phyloP scores from a whole-genome alignment of 2,888 invertebrate species.

The Cabera pusaria region DNA sequence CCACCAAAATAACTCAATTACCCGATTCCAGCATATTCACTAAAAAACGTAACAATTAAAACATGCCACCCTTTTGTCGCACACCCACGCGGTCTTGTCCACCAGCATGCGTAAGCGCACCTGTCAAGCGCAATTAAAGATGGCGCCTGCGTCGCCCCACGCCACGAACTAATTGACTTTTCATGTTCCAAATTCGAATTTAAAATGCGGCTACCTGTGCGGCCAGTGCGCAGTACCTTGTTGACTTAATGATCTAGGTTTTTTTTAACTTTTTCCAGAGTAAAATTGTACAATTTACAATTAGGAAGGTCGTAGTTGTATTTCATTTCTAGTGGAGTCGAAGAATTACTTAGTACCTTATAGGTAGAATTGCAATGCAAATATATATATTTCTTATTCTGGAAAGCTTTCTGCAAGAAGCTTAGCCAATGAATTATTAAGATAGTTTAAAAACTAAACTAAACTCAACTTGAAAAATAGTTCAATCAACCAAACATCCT shows the following conservation, averaged over 20 bases:
- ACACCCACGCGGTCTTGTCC: conserved; percentile 43
- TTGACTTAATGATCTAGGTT: conserved; percentile 43
- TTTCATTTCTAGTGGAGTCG: too few species aligned
- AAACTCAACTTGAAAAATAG: conserved; percentile 24
- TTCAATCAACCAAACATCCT: conserved; percentile 31
- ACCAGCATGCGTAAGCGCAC: conserved; percentile 61
- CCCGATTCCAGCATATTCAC: background rate
- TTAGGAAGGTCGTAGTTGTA: conserved; percentile 15
- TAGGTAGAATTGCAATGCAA: too few species aligned
- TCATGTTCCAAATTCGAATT: conserved; percentile 69
- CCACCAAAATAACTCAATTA: too few species aligned
- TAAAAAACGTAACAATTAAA: conserved; percentile 38
- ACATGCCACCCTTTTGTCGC: conserved; percentile 42
- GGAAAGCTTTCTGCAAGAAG: too few species aligned
- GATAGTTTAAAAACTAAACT: too few species aligned
- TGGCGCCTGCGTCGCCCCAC: conserved; percentile 57
- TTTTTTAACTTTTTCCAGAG: conserved; percentile 30
- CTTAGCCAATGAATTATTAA: too few species aligned
- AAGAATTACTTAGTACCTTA: too few species aligned
- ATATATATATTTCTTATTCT: too few species aligned
- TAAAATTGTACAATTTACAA: conserved; percentile 26
- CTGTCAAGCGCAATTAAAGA: conserved; percentile 72
- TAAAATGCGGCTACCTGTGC: conserved; percentile 50
- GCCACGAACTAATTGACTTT: conserved; percentile 79
- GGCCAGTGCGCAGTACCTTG: conserved; percentile 41